A percentile compares a stretch with the other conserved stretches of the same genome.
Evolutionary conservation across 1,140 invertebrate species (phyloP).

Genomic region (Zaprionus camerounensis): DNA sequence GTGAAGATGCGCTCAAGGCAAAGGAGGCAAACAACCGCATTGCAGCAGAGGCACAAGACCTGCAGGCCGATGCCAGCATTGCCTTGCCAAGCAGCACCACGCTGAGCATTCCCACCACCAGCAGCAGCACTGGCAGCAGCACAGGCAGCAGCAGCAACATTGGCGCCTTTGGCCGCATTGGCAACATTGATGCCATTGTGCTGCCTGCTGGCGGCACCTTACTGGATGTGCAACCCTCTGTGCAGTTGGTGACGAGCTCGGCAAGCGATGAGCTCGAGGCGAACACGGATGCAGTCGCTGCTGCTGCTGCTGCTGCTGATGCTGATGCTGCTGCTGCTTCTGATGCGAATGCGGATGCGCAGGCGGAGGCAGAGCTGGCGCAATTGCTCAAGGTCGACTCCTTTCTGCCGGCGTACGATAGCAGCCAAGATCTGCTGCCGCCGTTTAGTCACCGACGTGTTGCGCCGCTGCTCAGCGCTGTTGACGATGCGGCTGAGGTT

Average conservation of each 20-base stretch:
- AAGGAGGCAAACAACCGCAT: conserved; percentile 27
- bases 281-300: background rate
- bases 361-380: conserved; percentile 37
- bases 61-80: conserved; percentile 53
- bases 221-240: conserved; percentile 8
- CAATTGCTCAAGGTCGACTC: conserved; percentile 76
- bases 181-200: conserved; percentile 75
- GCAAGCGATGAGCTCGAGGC: conserved; percentile 10
- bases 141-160: conserved; percentile 24
- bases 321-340: no score
- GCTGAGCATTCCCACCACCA: conserved; percentile 27
- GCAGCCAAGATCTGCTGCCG: conserved; percentile 50
- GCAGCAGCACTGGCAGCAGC: background rate
- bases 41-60: conserved; percentile 26
- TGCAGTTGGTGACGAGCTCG: conserved; percentile 62
- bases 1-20: conserved; percentile 19
- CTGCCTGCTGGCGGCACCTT: conserved; percentile 57
- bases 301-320: no score
- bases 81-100: conserved; percentile 40
- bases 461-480: conserved; percentile 57
- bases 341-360: conserved; percentile 1
- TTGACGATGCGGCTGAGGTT: conserved; percentile 22
- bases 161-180: conserved; percentile 31
- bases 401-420: conserved; percentile 63
- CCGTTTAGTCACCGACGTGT: conserved; percentile 66